These are phyloP conservation scores for Equus przewalskii DNA, from an alignment of 2,113 vertebrate species.

Conservation along the genomic window DNA sequence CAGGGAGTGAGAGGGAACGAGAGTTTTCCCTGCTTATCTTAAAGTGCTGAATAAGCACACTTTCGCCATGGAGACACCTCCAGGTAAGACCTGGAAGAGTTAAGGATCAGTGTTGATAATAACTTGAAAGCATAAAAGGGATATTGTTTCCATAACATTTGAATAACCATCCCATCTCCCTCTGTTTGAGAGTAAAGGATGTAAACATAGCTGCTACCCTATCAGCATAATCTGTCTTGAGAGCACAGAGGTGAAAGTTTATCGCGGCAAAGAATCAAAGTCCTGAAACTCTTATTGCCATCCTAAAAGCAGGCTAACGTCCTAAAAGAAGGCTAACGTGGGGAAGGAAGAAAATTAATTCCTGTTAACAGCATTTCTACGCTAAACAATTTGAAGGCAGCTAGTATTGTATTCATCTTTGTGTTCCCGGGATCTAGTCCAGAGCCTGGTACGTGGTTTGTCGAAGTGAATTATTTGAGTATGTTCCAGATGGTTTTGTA, in stretches of 20 bases:
- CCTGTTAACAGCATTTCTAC: slow-evolving; percentile 25
- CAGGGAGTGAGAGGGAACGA: not conserved
- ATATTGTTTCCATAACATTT: not conserved
- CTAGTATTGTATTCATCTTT: not conserved
- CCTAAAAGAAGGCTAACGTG: slow-evolving; percentile 45
- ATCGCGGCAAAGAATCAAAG: slow-evolving; percentile 48
- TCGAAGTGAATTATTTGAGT: slow-evolving; percentile 45
- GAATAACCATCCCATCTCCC: not conserved
- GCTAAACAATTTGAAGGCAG: slow-evolving; percentile 2
- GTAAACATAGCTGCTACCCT: slow-evolving; percentile 9
- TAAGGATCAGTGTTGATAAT: slow-evolving; percentile 13
- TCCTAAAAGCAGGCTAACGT: not conserved
- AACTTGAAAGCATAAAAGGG: slow-evolving; percentile 27
- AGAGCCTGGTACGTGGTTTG: not conserved
- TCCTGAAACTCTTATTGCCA: slow-evolving; percentile 34
- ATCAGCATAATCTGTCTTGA: slow-evolving; percentile 8
- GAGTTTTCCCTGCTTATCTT: slow-evolving; percentile 59
- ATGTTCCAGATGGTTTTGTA: slow-evolving; percentile 30
- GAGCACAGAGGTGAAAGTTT: slow-evolving; percentile 27
- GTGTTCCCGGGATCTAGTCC: not conserved
- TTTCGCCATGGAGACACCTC: slow-evolving; percentile 57
- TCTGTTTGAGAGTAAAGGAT: slow-evolving; percentile 37
- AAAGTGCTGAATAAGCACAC: slow-evolving; percentile 31
- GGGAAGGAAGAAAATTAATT: slow-evolving; percentile 41
- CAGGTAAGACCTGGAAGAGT: not conserved